Conservation (phyloP, 2,888 invertebrate genomes). For the Pasiphila rectangulata region DNA sequence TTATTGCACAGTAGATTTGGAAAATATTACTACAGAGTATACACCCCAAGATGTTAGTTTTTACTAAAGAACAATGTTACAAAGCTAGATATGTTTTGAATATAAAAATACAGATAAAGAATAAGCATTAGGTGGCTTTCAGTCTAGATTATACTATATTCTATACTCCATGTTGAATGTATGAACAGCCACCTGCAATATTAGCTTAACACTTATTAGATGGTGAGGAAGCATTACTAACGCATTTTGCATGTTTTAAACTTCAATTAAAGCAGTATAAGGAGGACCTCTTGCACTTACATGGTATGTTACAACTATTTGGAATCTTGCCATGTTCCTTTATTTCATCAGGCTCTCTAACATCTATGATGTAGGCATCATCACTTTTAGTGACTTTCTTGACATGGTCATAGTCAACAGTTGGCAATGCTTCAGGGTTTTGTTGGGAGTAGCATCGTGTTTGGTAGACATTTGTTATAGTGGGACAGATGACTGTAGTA, state of each 20-base stretch:
- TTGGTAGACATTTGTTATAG: slow-evolving; percentile 13
- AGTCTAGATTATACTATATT: too few relatives aligned
- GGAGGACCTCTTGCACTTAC: slow-evolving; percentile 79
- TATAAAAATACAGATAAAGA: neutral
- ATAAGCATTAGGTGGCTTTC: too few relatives aligned
- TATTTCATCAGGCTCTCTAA: slow-evolving; percentile 87
- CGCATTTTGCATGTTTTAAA: too few relatives aligned
- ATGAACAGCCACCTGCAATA: too few relatives aligned
- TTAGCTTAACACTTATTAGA: too few relatives aligned
- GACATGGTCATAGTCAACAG: slow-evolving; percentile 69
- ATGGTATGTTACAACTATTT: slow-evolving; percentile 87
- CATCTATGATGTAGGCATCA: slow-evolving; percentile 84
- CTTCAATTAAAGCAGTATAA: too few relatives aligned
- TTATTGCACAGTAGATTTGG: too few relatives aligned
- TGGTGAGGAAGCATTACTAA: too few relatives aligned
- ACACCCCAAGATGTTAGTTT: too few relatives aligned
- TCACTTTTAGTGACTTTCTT: slow-evolving; percentile 52
- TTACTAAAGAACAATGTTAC: neutral
- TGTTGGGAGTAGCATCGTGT: slow-evolving; percentile 46
- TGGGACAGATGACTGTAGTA: slow-evolving; percentile 3
- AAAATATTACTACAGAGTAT: too few relatives aligned
- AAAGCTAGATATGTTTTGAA: neutral
- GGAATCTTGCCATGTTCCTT: slow-evolving; percentile 86
- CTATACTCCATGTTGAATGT: too few relatives aligned
- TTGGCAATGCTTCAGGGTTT: slow-evolving; percentile 43